Percentiles rank a stretch among this genome's conserved stretches.
Evolutionary conservation across 2,797 vertebrate genomes (phyloP).

Genomic region (Helicolenus hilgendorfi): DNA sequence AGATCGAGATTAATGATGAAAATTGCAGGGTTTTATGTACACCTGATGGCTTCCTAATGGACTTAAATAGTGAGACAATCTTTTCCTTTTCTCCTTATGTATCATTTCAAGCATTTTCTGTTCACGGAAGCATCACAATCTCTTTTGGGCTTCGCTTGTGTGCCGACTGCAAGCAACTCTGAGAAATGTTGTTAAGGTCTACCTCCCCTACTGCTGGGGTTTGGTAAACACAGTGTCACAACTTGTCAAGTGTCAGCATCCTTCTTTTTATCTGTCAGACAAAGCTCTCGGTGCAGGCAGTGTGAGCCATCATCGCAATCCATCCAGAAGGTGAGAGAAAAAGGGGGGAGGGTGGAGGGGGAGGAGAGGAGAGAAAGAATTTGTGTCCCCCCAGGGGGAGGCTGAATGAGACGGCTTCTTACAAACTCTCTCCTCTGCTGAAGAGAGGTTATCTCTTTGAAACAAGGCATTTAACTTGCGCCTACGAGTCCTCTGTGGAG

Average conservation of each 20-base stretch:
- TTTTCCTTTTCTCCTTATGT: neutral
- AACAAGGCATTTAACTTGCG: conserved; percentile 68
- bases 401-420: conserved; percentile 60
- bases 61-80: neutral
- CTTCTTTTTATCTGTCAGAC: conserved; percentile 47
- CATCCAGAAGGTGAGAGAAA: conserved; percentile 46
- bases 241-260: conserved; percentile 70
- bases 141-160: neutral
- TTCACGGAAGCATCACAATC: neutral
- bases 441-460: conserved; percentile 69
- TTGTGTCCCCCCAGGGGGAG: conserved; percentile 30
- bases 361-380: neutral
- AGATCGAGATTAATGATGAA: neutral
- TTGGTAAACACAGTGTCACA: conserved; percentile 73
- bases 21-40: neutral
- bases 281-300: conserved; percentile 41
- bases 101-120: neutral
- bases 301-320: conserved; percentile 55
- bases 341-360: neutral
- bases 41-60: neutral
- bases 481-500: conserved; percentile 46
- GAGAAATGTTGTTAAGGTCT: conserved; percentile 44
- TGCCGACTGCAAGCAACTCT: conserved; percentile 27
- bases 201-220: conserved; percentile 38
- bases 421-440: conserved; percentile 48